phyloP scores from a whole-genome alignment of 2,797 vertebrate genomes.

The Tarsius wallacei region DNA sequence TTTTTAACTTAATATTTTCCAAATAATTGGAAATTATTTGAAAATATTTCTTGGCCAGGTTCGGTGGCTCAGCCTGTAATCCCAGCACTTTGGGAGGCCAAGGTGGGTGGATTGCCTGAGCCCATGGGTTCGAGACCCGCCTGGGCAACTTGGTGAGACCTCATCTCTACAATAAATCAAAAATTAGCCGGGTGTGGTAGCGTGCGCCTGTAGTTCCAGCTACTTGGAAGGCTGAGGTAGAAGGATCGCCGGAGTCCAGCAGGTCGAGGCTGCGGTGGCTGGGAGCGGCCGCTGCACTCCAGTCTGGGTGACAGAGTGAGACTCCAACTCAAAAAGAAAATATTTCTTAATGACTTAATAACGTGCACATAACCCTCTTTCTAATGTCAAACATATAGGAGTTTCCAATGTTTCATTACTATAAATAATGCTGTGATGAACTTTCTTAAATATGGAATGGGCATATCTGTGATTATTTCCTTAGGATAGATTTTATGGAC shows the following conservation, averaged over 20 bases:
- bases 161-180: no score
- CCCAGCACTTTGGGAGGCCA: no score
- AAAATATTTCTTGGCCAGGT: background rate
- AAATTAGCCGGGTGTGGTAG: no score
- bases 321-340: background rate
- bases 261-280: no score
- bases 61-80: no score
- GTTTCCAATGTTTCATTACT: constrained; percentile 55
- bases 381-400: constrained; percentile 31
- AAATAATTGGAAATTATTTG: constrained; percentile 56
- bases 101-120: no score
- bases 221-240: no score
- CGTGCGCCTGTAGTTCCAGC: no score
- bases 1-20: constrained; percentile 68
- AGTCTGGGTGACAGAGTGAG: background rate
- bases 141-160: no score
- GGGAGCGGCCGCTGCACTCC: no score
- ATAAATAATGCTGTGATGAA: constrained; percentile 43
- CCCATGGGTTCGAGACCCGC: no score
- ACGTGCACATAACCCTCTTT: background rate
- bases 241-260: no score
- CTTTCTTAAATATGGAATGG: constrained; percentile 36
- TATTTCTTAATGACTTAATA: constrained; percentile 24
- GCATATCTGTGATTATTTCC: constrained; percentile 38
- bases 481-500: constrained; percentile 51